Conservation (phyloP, 2,113 vertebrate genomes). For the Falco punctatus region DNA sequence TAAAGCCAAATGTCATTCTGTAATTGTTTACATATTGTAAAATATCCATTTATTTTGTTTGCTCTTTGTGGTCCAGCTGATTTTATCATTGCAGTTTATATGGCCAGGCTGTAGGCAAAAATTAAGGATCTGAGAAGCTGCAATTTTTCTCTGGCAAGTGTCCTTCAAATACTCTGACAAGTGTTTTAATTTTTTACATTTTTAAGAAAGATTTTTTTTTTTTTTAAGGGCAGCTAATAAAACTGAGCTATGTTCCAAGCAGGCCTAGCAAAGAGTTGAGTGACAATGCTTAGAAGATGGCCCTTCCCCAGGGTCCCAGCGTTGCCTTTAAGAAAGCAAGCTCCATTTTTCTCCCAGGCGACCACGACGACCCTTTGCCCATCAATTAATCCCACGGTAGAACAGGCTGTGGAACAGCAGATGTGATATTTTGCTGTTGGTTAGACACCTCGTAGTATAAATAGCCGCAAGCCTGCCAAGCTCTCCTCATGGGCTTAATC, state of each 20-base stretch:
- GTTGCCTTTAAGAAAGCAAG: neutral
- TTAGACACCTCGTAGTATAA: neutral
- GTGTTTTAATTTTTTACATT: neutral
- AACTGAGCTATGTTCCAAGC: neutral
- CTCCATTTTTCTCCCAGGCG: neutral
- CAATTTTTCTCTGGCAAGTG: neutral
- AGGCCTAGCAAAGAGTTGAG: neutral
- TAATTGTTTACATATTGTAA: constrained; percentile 3
- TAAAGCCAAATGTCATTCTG: neutral
- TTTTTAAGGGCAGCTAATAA: neutral
- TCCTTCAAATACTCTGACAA: neutral
- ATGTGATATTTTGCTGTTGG: neutral
- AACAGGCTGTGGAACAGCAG: neutral
- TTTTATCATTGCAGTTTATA: neutral
- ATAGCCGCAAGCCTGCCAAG: neutral
- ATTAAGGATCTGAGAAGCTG: neutral
- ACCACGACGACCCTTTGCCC: neutral
- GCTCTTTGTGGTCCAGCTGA: neutral
- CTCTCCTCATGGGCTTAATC: neutral
- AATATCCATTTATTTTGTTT: constrained; percentile 3
- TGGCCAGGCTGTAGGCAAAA: neutral
- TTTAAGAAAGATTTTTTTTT: neutral
- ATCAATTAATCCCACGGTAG: neutral
- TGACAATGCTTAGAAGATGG: neutral
- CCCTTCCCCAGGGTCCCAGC: neutral